Conservation (phyloP, 1,140 invertebrate genomes). For the Drosophila sproati region DNA sequence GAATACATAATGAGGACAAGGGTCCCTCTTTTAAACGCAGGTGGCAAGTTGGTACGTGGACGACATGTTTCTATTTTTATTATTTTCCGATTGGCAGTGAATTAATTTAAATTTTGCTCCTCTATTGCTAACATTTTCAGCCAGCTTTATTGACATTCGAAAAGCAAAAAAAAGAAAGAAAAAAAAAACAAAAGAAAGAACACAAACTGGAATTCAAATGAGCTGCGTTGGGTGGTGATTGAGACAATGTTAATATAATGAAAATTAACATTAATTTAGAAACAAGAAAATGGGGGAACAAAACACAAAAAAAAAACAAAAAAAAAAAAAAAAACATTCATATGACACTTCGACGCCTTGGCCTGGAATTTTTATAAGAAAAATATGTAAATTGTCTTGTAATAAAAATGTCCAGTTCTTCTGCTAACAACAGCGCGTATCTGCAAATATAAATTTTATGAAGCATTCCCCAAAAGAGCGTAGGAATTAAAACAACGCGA, state of each 20-base stretch:
- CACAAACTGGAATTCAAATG: slow-evolving; percentile 70
- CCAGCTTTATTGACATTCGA: slow-evolving; percentile 20
- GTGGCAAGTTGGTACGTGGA: slow-evolving; percentile 2
- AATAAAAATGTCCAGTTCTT: slow-evolving; percentile 75
- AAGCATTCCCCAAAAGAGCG: slow-evolving; percentile 69
- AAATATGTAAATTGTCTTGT: slow-evolving; percentile 83
- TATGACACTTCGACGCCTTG: slow-evolving; percentile 56
- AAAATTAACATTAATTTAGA: slow-evolving; percentile 82
- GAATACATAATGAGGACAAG: slow-evolving; percentile 75
- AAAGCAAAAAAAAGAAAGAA: too few relatives aligned
- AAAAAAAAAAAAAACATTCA: slow-evolving; percentile 48
- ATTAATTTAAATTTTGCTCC: slow-evolving; percentile 62
- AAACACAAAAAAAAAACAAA: not conserved
- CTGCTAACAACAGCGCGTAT: slow-evolving; percentile 44
- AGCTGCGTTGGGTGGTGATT: slow-evolving; percentile 20
- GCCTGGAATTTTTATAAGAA: slow-evolving; percentile 76
- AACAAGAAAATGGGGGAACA: slow-evolving; percentile 35
- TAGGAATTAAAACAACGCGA: slow-evolving; percentile 71
- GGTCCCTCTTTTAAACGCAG: slow-evolving; percentile 1
- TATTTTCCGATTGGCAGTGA: slow-evolving; percentile 76
- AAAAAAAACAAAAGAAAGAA: not conserved
- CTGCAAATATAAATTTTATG: slow-evolving; percentile 82
- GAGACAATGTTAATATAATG: slow-evolving; percentile 64
- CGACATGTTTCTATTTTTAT: slow-evolving; percentile 62
- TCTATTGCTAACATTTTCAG: slow-evolving; percentile 72